Evolutionary conservation across 2,797 vertebrate genomes (phyloP).

Genomic region (Buceros bicornis): DNA sequence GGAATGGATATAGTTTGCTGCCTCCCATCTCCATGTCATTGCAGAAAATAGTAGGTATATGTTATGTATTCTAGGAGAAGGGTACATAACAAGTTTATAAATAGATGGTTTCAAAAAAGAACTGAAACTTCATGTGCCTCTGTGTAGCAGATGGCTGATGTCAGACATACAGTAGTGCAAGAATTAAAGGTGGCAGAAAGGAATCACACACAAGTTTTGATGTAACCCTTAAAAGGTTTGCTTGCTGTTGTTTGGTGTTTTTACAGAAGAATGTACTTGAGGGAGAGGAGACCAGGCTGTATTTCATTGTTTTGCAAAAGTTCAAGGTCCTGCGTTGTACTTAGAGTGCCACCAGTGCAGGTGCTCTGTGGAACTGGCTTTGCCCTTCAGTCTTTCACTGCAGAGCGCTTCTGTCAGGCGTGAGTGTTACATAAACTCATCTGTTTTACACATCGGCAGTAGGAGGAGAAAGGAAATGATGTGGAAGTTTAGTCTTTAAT

Average conservation of each 20-base stretch:
- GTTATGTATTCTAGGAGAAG: neutral
- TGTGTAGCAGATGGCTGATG: neutral
- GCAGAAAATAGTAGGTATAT: neutral
- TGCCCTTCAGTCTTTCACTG: neutral
- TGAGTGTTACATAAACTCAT: slow-evolving; percentile 2
- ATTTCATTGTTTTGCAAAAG: neutral
- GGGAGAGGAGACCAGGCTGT: neutral
- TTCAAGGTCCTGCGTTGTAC: neutral
- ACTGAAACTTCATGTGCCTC: neutral
- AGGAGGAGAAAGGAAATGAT: slow-evolving; percentile 42
- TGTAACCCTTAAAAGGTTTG: neutral
- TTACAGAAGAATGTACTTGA: neutral
- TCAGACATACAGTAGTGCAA: neutral
- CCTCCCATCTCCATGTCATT: neutral
- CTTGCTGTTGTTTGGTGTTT: neutral
- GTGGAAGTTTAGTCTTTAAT: neutral
- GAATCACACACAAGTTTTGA: neutral
- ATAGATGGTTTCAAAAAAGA: neutral
- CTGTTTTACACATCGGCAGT: slow-evolving; percentile 8
- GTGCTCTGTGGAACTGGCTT: neutral
- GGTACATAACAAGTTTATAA: neutral
- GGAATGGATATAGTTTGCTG: neutral
- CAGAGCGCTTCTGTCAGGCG: neutral
- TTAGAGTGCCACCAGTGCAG: neutral
- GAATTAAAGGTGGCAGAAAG: neutral